Conservation (phyloP, 2,888 invertebrate species). For the Hirtodrosophila alboralis region DNA sequence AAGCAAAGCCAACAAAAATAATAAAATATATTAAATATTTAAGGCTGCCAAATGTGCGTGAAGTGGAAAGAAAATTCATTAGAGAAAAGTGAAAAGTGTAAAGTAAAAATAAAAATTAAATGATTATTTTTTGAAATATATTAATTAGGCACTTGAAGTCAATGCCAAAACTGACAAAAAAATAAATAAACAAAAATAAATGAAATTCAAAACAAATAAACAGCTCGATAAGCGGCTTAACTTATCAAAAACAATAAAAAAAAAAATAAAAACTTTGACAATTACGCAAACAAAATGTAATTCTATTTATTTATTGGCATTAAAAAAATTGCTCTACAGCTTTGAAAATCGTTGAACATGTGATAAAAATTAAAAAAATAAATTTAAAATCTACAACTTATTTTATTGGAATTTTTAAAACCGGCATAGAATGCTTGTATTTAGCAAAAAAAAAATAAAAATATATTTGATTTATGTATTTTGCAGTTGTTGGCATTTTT, state of each 20-base stretch:
- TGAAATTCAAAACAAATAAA: constrained; percentile 7
- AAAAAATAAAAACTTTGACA: constrained; percentile 4
- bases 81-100: constrained; percentile 31
- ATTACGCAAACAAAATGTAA: constrained; percentile 20
- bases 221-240: neutral
- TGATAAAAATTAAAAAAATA: neutral
- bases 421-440: constrained; percentile 14
- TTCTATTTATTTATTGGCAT: constrained; percentile 5
- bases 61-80: constrained; percentile 32
- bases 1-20: constrained; percentile 36
- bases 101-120: constrained; percentile 1
- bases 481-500: constrained; percentile 10
- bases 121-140: no score
- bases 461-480: constrained; percentile 51
- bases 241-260: neutral
- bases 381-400: neutral
- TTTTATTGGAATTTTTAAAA: constrained; percentile 5
- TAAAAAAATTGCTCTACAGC: constrained; percentile 1
- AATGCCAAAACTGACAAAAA: no score
- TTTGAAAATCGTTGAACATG: constrained; percentile 25
- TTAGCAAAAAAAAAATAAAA: constrained; percentile 14
- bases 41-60: constrained; percentile 18
- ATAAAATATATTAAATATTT: constrained; percentile 1
- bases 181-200: constrained; percentile 1
- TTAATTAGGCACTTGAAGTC: constrained; percentile 3